Base-by-base conservation (phyloP, 2,113 vertebrate species). In the Helogale parvula region DNA sequence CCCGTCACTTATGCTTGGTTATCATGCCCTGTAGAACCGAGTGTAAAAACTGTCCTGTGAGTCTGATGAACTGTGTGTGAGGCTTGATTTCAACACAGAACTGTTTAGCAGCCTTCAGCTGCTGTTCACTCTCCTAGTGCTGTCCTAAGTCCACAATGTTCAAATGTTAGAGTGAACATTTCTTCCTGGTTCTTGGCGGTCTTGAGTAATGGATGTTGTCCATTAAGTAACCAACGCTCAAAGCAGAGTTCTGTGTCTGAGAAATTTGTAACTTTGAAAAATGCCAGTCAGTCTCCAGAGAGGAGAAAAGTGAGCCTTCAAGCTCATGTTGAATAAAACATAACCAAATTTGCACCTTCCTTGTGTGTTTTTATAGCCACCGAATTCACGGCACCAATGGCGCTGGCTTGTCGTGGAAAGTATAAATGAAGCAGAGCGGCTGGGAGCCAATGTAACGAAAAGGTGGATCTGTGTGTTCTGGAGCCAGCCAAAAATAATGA, bases 331-430 rank as follows among this genome's bases (percentile, higher is more conserved):
- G 86, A 96, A 89, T 93, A 92, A 96, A 97, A 77, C 38, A 68
- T 60, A 80, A 93, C 29, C 21, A 88, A 85, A 92, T 97, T 88
- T 98, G 63, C 80, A 90, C 92, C 83, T 97, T 92, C 71, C 65
- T 72, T 84, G 52, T 87, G 23, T 90, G 76, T 96, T 97, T 98
- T 95, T 63, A 86, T 27, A 92, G 79, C 91, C 96, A 89, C 87
- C 93, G 81, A 84, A 77, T 88, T 93, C 89, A 71, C 0, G 15
- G 80, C 68, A 71, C 76, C 72, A 89, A 23, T 6, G 33, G 91
- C 45, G 29, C 71, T 45, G n/a, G 33, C 86, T 93, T 89, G 52
- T 21, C 27, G 2, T 66, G 66, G 45, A 76, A 92, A 97, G 41
- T 77, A 4, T 81, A 92, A 92, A 65, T 69, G n/a, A 74, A 81